phyloP scores from a whole-genome alignment of 2,113 vertebrate genomes.

The Xerus inauris region DNA sequence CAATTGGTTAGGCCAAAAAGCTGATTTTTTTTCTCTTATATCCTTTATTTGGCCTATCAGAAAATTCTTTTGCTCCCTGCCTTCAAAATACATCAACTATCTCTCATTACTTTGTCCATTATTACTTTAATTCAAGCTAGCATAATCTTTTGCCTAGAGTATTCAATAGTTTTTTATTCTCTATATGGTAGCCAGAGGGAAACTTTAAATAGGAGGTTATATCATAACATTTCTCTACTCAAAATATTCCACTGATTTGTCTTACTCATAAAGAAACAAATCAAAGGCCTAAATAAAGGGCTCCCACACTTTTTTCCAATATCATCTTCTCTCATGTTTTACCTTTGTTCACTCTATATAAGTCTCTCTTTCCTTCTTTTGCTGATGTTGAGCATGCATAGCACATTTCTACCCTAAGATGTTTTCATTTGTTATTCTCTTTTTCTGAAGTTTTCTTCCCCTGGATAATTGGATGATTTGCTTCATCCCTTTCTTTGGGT shows the following conservation, averaged over 20 bases:
- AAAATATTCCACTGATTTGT: background rate
- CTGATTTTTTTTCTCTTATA: background rate
- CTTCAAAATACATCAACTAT: slow-evolving; percentile 17
- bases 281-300: background rate
- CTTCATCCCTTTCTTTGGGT: background rate
- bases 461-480: background rate
- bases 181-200: background rate
- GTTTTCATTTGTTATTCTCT: background rate
- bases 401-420: background rate
- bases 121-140: background rate
- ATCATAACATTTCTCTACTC: background rate
- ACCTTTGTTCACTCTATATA: background rate
- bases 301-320: background rate
- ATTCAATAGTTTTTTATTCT: background rate
- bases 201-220: background rate
- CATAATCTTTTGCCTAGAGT: background rate
- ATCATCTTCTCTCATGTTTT: background rate
- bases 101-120: background rate
- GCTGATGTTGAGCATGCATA: background rate
- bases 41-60: background rate
- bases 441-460: background rate
- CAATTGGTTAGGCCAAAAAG: background rate
- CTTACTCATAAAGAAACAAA: background rate
- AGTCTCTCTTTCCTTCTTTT: background rate
- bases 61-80: background rate